These are phyloP conservation scores for Procambarus clarkii DNA, from an alignment of 1,140 invertebrate genomes.

Conservation along the genomic window DNA sequence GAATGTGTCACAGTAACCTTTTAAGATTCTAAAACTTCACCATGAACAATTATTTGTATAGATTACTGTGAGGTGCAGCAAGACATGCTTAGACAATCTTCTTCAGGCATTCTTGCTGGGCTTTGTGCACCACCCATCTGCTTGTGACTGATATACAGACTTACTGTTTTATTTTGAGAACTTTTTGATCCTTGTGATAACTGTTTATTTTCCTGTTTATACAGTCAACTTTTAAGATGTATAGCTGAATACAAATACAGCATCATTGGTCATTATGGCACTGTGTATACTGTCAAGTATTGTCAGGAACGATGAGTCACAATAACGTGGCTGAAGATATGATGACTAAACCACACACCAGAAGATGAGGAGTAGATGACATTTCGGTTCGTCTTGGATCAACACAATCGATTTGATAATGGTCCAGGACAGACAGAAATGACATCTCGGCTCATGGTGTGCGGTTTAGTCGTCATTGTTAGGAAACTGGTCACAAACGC, in stretches of 20 bases:
- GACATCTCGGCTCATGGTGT: too few relatives aligned
- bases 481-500: slow-evolving; percentile 31
- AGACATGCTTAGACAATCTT: slow-evolving; percentile 13
- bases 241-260: slow-evolving; percentile 2
- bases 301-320: not conserved
- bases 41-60: slow-evolving; percentile 34
- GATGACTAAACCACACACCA: too few relatives aligned
- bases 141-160: slow-evolving; percentile 37
- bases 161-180: slow-evolving; percentile 35
- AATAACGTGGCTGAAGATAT: too few relatives aligned
- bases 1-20: slow-evolving; percentile 1
- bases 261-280: not conserved
- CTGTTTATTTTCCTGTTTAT: slow-evolving; percentile 44
- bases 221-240: slow-evolving; percentile 37
- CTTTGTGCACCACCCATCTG: slow-evolving; percentile 45
- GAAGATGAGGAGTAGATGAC: too few relatives aligned
- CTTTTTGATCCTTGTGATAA: slow-evolving; percentile 59
- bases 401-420: too few relatives aligned
- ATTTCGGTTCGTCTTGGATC: too few relatives aligned
- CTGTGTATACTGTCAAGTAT: slow-evolving; percentile 38
- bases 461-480: not conserved
- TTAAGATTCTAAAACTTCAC: slow-evolving; percentile 44
- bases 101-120: slow-evolving; percentile 32
- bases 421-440: too few relatives aligned
- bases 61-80: slow-evolving; percentile 29